These are phyloP conservation scores for Rhagologus leucostigma DNA, from an alignment of 2,113 vertebrate genomes.

Conservation along the genomic window DNA sequence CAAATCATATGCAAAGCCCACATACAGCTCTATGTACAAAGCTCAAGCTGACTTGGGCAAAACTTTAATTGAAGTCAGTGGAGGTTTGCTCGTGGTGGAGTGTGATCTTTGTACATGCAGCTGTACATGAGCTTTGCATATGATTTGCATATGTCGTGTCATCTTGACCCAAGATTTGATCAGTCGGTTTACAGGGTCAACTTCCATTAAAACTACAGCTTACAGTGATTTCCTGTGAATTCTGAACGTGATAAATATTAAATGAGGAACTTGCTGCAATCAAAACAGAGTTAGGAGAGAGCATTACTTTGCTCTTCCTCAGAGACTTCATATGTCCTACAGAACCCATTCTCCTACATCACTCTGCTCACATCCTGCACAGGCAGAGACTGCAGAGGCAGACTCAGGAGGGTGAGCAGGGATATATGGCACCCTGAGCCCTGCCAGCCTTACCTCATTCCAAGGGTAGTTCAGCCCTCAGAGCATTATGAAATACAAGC, in stretches of 20 bases:
- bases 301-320: not conserved
- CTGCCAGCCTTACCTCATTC: not conserved
- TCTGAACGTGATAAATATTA: not conserved
- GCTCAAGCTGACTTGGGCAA: conserved; percentile 2
- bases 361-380: not conserved
- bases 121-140: not conserved
- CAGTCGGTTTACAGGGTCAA: not conserved
- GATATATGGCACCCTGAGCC: not conserved
- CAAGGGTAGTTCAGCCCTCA: not conserved
- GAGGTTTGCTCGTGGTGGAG: not conserved
- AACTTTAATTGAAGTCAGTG: conserved; percentile 42
- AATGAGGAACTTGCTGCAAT: not conserved
- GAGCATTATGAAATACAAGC: not conserved
- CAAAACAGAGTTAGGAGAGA: not conserved
- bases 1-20: not conserved
- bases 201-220: conserved; percentile 25
- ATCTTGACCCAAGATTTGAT: conserved; percentile 34
- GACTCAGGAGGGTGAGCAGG: not conserved
- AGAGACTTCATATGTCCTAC: not conserved
- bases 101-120: conserved; percentile 1
- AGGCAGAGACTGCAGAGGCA: not conserved
- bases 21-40: not conserved
- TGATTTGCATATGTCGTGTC: not conserved
- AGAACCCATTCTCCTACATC: not conserved
- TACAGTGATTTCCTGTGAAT: not conserved